Conservation (phyloP, 2,888 invertebrate genomes). For the Drosophila paranaensis region DNA sequence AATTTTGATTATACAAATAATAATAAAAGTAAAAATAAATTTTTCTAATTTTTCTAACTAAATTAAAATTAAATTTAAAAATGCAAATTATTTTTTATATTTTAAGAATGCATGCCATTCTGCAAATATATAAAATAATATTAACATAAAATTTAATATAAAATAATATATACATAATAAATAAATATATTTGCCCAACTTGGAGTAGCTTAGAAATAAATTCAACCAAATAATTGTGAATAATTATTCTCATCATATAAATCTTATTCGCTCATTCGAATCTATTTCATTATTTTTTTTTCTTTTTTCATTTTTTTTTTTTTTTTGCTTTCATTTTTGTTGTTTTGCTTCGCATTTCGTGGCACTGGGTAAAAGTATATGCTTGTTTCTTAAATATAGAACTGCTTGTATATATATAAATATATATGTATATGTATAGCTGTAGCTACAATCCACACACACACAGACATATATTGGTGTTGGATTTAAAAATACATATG, state of each 20-base stretch:
- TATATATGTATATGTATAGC: slow-evolving; percentile 1
- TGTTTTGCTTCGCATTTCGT: slow-evolving; percentile 38
- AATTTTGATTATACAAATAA: too few relatives aligned
- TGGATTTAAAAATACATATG: slow-evolving; percentile 35
- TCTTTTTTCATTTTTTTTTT: slow-evolving; percentile 9
- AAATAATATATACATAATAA: neutral
- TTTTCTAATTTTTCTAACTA: too few relatives aligned
- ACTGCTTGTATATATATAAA: slow-evolving; percentile 1
- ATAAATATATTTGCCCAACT: neutral
- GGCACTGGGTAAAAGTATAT: slow-evolving; percentile 49
- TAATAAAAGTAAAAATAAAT: too few relatives aligned
- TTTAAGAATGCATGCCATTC: too few relatives aligned
- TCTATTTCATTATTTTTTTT: slow-evolving; percentile 4
- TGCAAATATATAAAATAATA: too few relatives aligned
- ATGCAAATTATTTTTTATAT: too few relatives aligned
- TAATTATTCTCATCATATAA: slow-evolving; percentile 14
- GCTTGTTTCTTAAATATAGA: slow-evolving; percentile 45
- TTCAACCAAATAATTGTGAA: slow-evolving; percentile 4
- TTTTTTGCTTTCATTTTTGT: slow-evolving; percentile 10
- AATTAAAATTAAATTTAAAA: too few relatives aligned
- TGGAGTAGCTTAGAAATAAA: neutral
- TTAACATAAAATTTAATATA: too few relatives aligned
- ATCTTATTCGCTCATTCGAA: slow-evolving; percentile 13
- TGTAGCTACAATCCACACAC: slow-evolving; percentile 5
- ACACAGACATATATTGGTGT: slow-evolving; percentile 1